Evolutionary conservation across 1,140 invertebrate genomes (phyloP), one percentile per base, ranked within the genome.

Genomic region (Aphaenogaster floridana): DNA sequence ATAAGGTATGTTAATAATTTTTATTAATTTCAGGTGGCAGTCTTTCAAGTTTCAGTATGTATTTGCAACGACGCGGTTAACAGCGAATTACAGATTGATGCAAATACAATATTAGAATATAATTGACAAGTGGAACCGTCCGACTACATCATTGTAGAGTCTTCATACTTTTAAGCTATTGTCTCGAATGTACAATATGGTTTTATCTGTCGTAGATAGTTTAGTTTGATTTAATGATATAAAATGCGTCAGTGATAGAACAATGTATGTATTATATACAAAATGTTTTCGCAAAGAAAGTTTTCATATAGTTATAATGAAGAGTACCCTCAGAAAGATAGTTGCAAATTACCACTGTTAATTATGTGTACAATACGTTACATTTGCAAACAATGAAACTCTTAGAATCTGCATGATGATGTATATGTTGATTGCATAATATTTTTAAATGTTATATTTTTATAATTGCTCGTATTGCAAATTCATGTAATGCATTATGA

Each of bases 391-490:
- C 7, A 57, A 63, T 86, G 21, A 34, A 64, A 4, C 17, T 57
- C 36, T 52, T 81, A 69, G 9, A 21, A 6, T 39, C 13, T 57
- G 8, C 4, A 81, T 69, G 7, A 42, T 69, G 15, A 17, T 69
- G 15, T 17, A 68, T 28, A 79, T 79, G 74, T 89, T 69, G 61
- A 11, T 85, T 50, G 63, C 81, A 80, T 34, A 86, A 87, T 87
- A 88, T 72, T 91, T 87, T 66, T 72, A 45, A 59, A 92, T 78
- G 28, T 69, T 91, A 92, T 93, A 92, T 93, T 93, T 93, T 93
- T 93, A 78, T 93, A 93, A 78, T 81, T 69, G 21, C 42, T 72
- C 76, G 63, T 68, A 57, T 36, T 87, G 34, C 57, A 11, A 84
- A 84, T 86, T 77, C 52, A 87, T 78, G 13, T 34, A 48, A 66